A percentile compares a stretch with the other conserved stretches of the same genome.
These are phyloP conservation scores for Patiria miniata DNA, from an alignment of 35 echinoderm and acorn worm genomes.

Conservation along the genomic window DNA sequence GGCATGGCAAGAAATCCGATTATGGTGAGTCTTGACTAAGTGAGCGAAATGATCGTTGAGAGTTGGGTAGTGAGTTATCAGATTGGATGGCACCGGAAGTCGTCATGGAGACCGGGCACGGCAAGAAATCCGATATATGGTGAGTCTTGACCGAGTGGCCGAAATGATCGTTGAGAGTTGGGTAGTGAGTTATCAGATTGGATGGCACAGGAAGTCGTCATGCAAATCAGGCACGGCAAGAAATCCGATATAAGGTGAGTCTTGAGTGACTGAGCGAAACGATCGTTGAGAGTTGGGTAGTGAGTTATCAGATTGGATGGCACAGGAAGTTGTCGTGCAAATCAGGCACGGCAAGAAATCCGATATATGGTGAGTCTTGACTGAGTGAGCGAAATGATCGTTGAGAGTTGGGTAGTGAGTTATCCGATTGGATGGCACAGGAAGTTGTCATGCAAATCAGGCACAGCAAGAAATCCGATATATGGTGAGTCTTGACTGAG, in stretches of 20 bases:
- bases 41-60: no score
- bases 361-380: no score
- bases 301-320: no score
- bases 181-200: slow-evolving; percentile 65
- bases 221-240: slow-evolving; percentile 92
- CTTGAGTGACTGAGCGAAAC: no score
- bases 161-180: no score
- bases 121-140: slow-evolving; percentile 92
- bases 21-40: no score
- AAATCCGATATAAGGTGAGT: slow-evolving; percentile 96
- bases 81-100: slow-evolving; percentile 45
- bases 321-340: no score
- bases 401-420: slow-evolving; percentile 28
- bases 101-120: slow-evolving; percentile 61
- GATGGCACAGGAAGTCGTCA: slow-evolving; percentile 96
- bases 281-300: background rate
- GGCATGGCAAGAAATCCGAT: no score
- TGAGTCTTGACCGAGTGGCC: no score
- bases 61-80: slow-evolving; percentile 21
- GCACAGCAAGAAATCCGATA: slow-evolving; percentile 85
- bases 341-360: no score
- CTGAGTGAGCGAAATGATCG: no score
- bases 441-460: slow-evolving; percentile 48
- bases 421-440: slow-evolving; percentile 37
- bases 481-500: no score